Evolutionary conservation across 2,797 vertebrate genomes (phyloP).

Genomic region (Hoplostethus mediterraneus): DNA sequence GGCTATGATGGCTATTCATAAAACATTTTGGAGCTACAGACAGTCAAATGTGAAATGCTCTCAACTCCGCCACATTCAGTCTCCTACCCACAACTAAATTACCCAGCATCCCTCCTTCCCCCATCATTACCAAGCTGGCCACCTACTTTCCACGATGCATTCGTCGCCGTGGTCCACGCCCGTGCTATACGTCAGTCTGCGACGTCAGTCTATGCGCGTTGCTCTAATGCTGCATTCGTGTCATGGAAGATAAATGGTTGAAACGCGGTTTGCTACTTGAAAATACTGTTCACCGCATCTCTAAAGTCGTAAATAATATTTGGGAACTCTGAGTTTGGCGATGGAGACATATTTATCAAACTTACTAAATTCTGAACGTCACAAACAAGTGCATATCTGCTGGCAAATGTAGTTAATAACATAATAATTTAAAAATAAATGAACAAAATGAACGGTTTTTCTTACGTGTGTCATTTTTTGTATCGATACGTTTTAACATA

Average conservation of each 20-base stretch:
- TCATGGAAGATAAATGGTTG: accelerated
- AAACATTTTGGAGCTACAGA: background rate
- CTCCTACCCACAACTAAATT: conserved; percentile 28
- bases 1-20: background rate
- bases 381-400: too few species aligned
- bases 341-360: too few species aligned
- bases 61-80: conserved; percentile 36
- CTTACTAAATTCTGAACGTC: too few species aligned
- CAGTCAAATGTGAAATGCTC: background rate
- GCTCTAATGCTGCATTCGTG: conserved; percentile 49
- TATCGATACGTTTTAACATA: too few species aligned
- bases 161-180: conserved; percentile 77
- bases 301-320: background rate
- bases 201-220: conserved; percentile 75
- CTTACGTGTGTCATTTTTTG: too few species aligned
- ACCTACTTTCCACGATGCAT: conserved; percentile 73
- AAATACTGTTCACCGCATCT: background rate
- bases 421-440: too few species aligned
- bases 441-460: too few species aligned
- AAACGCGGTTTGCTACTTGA: accelerated
- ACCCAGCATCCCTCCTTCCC: conserved; percentile 66
- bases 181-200: conserved; percentile 53
- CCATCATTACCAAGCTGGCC: conserved; percentile 73
- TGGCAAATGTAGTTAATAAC: too few species aligned
- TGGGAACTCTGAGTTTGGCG: too few species aligned